These are phyloP conservation scores for Lasiommata megera DNA, from an alignment of 2,888 invertebrate species.

Conservation along the genomic window DNA sequence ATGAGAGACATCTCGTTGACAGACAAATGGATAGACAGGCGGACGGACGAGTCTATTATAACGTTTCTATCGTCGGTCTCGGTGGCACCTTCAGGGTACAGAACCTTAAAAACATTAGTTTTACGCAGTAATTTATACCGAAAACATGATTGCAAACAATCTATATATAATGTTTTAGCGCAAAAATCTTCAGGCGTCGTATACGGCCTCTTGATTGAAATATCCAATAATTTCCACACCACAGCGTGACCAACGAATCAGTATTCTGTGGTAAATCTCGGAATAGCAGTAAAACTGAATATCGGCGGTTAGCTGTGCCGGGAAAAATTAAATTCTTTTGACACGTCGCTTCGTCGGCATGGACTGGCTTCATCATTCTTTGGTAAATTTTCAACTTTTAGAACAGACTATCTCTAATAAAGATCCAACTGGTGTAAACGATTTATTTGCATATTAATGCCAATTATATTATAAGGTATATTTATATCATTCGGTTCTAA, in stretches of 20 bases:
- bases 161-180: background rate
- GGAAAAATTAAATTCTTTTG: background rate
- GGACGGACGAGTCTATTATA: no score
- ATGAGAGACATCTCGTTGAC: no score
- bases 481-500: no score
- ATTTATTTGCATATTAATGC: no score
- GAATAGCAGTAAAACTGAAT: slow-evolving; percentile 8
- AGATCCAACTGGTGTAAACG: no score
- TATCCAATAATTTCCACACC: slow-evolving; percentile 8
- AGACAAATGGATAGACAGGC: no score
- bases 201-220: background rate
- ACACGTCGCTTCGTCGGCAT: background rate
- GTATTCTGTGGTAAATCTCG: background rate
- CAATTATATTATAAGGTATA: no score
- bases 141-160: background rate
- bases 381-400: background rate
- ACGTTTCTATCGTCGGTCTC: no score
- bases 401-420: no score
- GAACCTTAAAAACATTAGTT: no score
- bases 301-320: background rate
- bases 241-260: background rate
- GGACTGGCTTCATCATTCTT: background rate
- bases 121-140: no score
- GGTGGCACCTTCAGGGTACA: no score
- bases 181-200: background rate